These are phyloP conservation scores for Scaptomyza reducta DNA, from an alignment of 2,888 invertebrate genomes.

Conservation along the genomic window DNA sequence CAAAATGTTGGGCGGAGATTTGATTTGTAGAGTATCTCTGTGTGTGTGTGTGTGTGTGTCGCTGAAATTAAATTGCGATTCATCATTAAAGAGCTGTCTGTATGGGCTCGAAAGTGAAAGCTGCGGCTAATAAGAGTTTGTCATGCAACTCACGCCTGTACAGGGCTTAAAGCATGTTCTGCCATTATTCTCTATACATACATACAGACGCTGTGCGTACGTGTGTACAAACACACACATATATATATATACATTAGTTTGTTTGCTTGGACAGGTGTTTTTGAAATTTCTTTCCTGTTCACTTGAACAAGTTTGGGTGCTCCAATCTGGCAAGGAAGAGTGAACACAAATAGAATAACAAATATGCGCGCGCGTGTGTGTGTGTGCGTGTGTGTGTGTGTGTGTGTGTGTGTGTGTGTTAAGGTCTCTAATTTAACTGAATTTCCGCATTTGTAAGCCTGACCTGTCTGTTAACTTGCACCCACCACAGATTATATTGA, in stretches of 20 bases:
- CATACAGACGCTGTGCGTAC: too few relatives aligned
- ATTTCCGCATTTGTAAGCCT: constrained; percentile 11
- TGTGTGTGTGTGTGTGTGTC: background rate
- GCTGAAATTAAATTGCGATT: constrained; percentile 46
- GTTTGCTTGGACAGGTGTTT: constrained; percentile 43
- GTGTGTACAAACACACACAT: background rate
- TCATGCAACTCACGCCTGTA: constrained; percentile 50
- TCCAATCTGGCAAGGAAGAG: constrained; percentile 15
- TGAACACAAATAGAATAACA: constrained; percentile 37
- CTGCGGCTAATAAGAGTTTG: constrained; percentile 39
- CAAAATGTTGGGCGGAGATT: constrained; percentile 41
- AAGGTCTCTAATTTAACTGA: background rate
- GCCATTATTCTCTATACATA: constrained; percentile 13
- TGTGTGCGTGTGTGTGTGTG: background rate
- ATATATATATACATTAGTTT: background rate
- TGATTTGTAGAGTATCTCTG: constrained; percentile 22
- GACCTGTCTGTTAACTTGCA: constrained; percentile 10
- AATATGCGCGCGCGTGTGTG: constrained; percentile 9
- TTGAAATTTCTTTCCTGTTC: constrained; percentile 24
- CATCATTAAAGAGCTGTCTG: constrained; percentile 44
- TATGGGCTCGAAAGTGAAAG: constrained; percentile 9
- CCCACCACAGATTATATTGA: constrained; percentile 37
- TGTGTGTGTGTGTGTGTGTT: background rate
- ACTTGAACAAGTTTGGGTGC: constrained; percentile 19
- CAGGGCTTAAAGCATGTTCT: constrained; percentile 29